Evolutionary conservation across 2,797 vertebrate genomes (phyloP), one percentile per base, ranked within the genome.

Genomic region (Petrocephalus schoutedeni): DNA sequence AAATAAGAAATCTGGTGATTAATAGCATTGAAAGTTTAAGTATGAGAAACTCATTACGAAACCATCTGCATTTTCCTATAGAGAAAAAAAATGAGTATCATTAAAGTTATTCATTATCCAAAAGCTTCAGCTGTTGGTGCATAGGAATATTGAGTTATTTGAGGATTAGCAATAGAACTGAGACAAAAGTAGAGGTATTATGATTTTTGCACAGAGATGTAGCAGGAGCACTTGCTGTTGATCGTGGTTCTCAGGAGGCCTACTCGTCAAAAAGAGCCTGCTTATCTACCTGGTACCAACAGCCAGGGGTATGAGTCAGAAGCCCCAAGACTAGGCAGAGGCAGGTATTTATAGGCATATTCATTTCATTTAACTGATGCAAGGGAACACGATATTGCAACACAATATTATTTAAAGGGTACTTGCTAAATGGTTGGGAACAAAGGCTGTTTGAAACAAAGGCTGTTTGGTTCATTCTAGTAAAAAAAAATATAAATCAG

Each of bases 21-120:
- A 80, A 80, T 80, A 49, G 74, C 74, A 41, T n/a, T n/a, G 74
- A n/a, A 45, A 41, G 36, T 80, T 80, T 80, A 80, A 80, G 41
- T 19, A n/a, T 41, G 41, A 80, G 74, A 16, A 45, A 80, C 32
- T 41, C 74, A n/a, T 80, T 80, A 80, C 74, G 23, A 83, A 83
- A 49, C 80, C 80, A 53, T 51, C 19, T 83, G 19, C 45, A 83
- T 54, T 83, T 49, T 83, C 45, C 45, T 12, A 54, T 51, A 10
- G 8, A 14, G 49, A 23, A 83, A 53, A 58, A 61, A 19, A n/a
- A 83, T 51, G 0, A 83, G 21, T 83, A 49, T 54, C 45, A 51
- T 49, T 83, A 21, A 83, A 83, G 19, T 83, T 54, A 54, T 83
- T 54, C 21, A 23, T 83, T 83, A 53, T 83, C n/a, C n/a, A 28